Evolutionary conservation across 2,113 vertebrate species (phyloP).

Genomic region (Craseonycteris thonglongyai): DNA sequence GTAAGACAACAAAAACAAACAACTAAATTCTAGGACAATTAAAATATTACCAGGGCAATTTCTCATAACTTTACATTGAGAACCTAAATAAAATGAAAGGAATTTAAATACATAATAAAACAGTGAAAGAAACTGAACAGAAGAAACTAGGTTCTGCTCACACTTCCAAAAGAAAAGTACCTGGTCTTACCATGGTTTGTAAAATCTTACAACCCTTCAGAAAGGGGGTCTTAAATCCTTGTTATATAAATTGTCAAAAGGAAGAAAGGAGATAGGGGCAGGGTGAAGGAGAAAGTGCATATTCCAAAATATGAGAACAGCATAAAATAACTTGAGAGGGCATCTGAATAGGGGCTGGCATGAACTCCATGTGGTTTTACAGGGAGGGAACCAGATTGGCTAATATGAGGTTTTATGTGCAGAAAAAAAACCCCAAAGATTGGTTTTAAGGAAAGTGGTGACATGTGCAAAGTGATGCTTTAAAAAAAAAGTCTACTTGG

Average conservation of each 20-base stretch:
- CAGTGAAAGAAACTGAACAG: neutral
- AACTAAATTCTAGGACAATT: neutral
- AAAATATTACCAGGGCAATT: neutral
- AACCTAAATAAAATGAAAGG: neutral
- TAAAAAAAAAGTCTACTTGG: neutral
- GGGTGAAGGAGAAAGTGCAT: neutral
- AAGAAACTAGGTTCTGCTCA: neutral
- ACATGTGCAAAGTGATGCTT: slow-evolving; percentile 23
- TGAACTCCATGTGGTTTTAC: neutral
- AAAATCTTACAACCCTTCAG: neutral
- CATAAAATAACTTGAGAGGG: neutral
- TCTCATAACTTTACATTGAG: neutral
- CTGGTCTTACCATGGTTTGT: neutral
- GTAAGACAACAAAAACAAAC: neutral
- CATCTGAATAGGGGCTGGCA: neutral
- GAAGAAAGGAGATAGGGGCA: neutral
- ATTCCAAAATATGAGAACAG: neutral
- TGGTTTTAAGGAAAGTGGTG: slow-evolving; percentile 29
- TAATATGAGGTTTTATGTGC: neutral
- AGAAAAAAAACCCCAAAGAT: neutral
- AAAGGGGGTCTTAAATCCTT: neutral
- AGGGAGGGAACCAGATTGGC: neutral
- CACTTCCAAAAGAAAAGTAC: neutral
- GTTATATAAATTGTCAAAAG: neutral
- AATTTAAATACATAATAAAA: neutral